Conservation (phyloP, 2,797 vertebrate genomes). For the Rhodeus uyekii region DNA sequence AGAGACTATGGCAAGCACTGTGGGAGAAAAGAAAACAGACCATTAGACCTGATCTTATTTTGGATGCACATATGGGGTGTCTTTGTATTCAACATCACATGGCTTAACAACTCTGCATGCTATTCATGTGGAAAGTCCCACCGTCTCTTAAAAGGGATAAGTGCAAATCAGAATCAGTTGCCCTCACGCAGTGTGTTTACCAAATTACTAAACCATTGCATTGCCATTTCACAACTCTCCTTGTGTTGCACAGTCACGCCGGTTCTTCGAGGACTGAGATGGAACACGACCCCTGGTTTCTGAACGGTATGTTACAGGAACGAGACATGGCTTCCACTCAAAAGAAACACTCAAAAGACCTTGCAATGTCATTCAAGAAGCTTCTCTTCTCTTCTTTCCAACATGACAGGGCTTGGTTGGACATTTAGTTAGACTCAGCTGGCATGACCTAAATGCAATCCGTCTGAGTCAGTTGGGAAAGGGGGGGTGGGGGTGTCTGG, state of each 20-base stretch:
- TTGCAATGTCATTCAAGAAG: conserved; percentile 29
- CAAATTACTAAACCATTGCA: conserved; percentile 50
- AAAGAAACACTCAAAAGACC: conserved; percentile 17
- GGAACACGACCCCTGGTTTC: conserved; percentile 55
- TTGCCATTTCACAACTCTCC: conserved; percentile 70
- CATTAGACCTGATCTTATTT: conserved; percentile 18
- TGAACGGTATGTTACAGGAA: conserved; percentile 33
- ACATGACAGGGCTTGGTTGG: conserved; percentile 36
- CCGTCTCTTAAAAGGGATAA: background rate
- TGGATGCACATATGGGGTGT: background rate
- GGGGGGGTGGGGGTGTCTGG: background rate
- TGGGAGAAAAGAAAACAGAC: conserved; percentile 21
- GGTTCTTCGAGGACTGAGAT: conserved; percentile 42
- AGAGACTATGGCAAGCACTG: conserved; percentile 25
- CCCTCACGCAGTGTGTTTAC: conserved; percentile 59
- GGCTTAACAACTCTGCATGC: conserved; percentile 16
- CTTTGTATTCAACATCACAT: background rate
- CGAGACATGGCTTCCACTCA: conserved; percentile 36
- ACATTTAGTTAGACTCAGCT: background rate
- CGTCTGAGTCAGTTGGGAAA: background rate
- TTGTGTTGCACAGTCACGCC: conserved; percentile 62
- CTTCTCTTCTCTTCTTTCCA: conserved; percentile 22
- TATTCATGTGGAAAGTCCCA: conserved; percentile 19
- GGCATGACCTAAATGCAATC: conserved; percentile 32
- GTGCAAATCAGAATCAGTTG: conserved; percentile 44